These are phyloP conservation scores for Neotoxoptera formosana DNA, from an alignment of 1,140 invertebrate genomes.

Conservation along the genomic window DNA sequence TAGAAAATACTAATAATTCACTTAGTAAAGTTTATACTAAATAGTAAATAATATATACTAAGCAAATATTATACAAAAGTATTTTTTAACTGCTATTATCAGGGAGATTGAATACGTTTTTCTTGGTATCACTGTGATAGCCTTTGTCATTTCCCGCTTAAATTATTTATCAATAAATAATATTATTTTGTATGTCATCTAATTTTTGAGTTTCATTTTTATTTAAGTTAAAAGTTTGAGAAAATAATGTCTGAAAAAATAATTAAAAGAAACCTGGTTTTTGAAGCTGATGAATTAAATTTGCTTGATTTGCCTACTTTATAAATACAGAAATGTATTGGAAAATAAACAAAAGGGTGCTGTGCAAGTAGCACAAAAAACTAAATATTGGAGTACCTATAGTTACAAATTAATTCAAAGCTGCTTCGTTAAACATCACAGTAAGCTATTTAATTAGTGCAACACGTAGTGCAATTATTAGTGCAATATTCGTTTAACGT, in stretches of 20 bases:
- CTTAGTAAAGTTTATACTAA: background rate
- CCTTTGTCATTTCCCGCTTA: background rate
- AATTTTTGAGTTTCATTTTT: background rate
- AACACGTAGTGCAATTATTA: background rate
- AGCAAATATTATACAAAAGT: background rate
- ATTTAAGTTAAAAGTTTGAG: too few species aligned
- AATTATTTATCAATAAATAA: background rate
- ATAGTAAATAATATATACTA: too few species aligned
- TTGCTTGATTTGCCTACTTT: background rate
- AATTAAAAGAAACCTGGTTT: background rate
- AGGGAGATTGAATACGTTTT: background rate
- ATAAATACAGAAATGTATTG: slow-evolving; percentile 15
- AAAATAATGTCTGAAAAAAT: too few species aligned
- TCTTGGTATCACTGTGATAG: background rate
- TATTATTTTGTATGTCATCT: background rate
- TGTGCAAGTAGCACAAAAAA: background rate
- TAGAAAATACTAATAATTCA: background rate
- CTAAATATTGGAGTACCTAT: background rate
- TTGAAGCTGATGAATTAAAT: background rate
- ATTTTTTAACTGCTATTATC: background rate
- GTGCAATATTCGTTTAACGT: background rate
- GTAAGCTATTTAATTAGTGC: background rate
- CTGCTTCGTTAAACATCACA: background rate
- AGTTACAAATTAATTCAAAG: background rate
- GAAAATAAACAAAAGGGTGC: slow-evolving; percentile 18